Evolutionary conservation across 2,113 vertebrate species (phyloP), one percentile per base, ranked within the genome.

Genomic region (Antigone vipio): DNA sequence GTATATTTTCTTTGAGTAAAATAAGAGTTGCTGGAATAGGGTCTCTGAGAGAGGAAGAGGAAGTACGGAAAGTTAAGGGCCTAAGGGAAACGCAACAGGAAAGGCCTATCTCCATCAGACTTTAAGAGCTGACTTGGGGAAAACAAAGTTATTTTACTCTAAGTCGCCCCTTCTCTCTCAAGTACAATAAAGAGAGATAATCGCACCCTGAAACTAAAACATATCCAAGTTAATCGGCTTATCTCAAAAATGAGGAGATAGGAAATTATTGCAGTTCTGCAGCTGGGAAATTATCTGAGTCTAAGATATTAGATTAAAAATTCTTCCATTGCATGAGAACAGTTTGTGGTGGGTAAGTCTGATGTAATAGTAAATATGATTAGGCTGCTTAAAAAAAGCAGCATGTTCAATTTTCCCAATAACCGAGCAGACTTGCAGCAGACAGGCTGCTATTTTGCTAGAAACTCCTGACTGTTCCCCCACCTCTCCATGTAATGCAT

Each of bases 281-380:
- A 96, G 91, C 91, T 94, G 89, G 92, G 55, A 95, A 93, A 95
- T 93, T 92, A 92, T 92, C 77, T 0, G 50, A 91, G 89, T 93
- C 81, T 42, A 76, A 95, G 77, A 91, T 91, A 97, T 89, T 97
- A 97, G 92, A 95, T 97, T 97, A 96, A 94, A 95, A 94, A 93
- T 95, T 89, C 91, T 96, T 94, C 62, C 62, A 69, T 92, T 95
- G 93, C 84, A 89, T 62, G 81, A 88, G 89, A 89, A 79, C 63
- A 73, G 59, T 83, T 95, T 64, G 42, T 73, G 55, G 84, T 67
- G 81, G 82, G 18, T 69, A 89, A 60, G 82, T 88, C 95, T 97
- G 93, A 95, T 84, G 96, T 79, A 95, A 91, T 34, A 71, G 71
- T 88, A 97, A 96, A 96, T 95, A 87, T 26, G 67, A 97, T 97